A percentile compares a stretch with the other conserved stretches of the same genome.
Conservation (phyloP, 2,888 invertebrate species). For the Latrodectus elegans region DNA sequence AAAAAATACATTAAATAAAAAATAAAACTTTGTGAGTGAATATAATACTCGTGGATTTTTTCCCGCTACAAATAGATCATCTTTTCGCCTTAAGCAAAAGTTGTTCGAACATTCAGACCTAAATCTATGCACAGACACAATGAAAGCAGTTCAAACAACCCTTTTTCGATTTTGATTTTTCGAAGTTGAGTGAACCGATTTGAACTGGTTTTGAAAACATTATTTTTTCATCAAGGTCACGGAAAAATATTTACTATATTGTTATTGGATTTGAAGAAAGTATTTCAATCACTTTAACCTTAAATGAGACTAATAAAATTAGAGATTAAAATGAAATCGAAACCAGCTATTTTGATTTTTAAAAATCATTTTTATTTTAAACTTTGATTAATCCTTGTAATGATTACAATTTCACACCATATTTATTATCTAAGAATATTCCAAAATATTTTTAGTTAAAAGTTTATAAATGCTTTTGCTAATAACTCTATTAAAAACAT, state of each 20-base stretch:
- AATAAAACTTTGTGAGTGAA: neutral
- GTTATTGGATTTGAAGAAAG: neutral
- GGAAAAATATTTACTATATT: neutral
- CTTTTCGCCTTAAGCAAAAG: conserved; percentile 24
- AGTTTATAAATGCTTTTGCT: too few species aligned
- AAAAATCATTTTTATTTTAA: neutral
- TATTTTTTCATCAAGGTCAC: conserved; percentile 32
- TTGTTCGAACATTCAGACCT: conserved; percentile 36
- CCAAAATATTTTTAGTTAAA: too few species aligned
- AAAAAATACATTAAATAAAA: conserved; percentile 20
- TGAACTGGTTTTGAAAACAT: conserved; percentile 35
- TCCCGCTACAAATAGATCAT: conserved; percentile 56
- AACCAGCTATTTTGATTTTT: neutral
- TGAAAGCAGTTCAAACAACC: conserved; percentile 28
- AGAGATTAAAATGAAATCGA: neutral
- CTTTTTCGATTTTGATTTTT: conserved; percentile 21
- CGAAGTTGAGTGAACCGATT: conserved; percentile 48
- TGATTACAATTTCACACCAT: neutral
- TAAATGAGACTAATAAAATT: neutral
- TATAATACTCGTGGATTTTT: conserved; percentile 12
- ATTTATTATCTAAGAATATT: too few species aligned
- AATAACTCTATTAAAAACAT: too few species aligned
- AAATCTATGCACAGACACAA: conserved; percentile 15
- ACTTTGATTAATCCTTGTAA: neutral
- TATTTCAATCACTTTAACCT: neutral